phyloP scores from a whole-genome alignment of 2,888 invertebrate species.

The Cephus pulcher region DNA sequence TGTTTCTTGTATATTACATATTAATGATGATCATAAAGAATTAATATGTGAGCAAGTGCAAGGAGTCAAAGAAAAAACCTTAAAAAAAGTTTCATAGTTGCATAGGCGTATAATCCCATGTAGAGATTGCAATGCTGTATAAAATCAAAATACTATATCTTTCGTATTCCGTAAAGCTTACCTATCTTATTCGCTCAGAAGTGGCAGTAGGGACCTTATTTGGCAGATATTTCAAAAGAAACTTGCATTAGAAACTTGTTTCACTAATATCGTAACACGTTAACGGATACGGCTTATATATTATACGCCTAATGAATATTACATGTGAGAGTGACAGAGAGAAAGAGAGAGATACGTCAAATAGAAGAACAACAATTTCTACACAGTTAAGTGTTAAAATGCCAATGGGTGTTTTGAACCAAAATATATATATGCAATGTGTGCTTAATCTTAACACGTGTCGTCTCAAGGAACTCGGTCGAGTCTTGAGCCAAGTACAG shows the following conservation, averaged over 20 bases:
- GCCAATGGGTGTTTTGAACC: background rate
- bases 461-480: too few species aligned
- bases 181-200: constrained; percentile 81
- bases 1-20: background rate
- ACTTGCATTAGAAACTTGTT: constrained; percentile 40
- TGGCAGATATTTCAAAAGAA: constrained; percentile 57
- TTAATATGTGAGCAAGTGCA: background rate
- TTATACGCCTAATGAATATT: background rate
- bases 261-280: background rate
- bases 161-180: constrained; percentile 63
- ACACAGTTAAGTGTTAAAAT: background rate
- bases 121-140: background rate
- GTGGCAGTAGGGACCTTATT: constrained; percentile 81
- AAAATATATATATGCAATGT: background rate
- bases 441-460: background rate
- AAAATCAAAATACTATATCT: constrained; percentile 17
- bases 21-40: background rate
- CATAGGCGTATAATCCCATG: background rate
- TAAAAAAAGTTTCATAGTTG: background rate
- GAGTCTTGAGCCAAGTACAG: too few species aligned
- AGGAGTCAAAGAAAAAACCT: constrained; percentile 2
- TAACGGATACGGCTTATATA: background rate
- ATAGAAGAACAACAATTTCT: background rate
- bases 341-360: background rate
- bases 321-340: background rate